These are phyloP conservation scores for Irena cyanogastra DNA, from an alignment of 2,113 vertebrate genomes.

Conservation along the genomic window DNA sequence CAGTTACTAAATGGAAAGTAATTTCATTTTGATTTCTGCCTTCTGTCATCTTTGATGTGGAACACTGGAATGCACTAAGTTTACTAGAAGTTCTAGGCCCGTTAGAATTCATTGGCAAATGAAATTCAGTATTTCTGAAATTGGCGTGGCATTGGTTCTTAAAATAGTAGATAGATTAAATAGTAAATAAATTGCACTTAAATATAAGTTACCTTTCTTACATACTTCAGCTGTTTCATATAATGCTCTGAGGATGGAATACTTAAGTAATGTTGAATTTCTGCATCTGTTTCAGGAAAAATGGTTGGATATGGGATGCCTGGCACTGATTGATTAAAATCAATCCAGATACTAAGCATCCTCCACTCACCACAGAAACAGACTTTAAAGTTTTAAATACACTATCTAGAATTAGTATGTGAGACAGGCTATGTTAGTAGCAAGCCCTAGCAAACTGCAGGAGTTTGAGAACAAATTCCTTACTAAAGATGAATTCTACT, in stretches of 20 bases:
- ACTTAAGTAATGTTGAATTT: not conserved
- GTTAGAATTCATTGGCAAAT: not conserved
- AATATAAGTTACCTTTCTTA: not conserved
- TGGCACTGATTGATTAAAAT: not conserved
- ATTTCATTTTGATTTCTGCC: not conserved
- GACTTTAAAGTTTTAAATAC: not conserved
- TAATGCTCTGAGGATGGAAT: not conserved
- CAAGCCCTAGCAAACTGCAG: not conserved
- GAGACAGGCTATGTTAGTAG: not conserved
- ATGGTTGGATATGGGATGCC: not conserved
- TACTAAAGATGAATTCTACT: not conserved
- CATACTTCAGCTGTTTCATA: not conserved
- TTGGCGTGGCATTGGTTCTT: not conserved
- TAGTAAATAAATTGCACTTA: not conserved
- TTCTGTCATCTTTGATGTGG: not conserved
- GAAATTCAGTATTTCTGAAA: not conserved
- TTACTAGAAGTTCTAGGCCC: not conserved
- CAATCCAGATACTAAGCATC: not conserved
- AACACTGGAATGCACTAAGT: not conserved
- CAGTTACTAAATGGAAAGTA: conserved; percentile 7
- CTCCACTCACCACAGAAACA: not conserved
- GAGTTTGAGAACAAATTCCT: not conserved
- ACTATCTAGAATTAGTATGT: not conserved
- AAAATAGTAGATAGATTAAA: not conserved
- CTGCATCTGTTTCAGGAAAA: not conserved